Evolutionary conservation across 1,140 invertebrate genomes (phyloP).

Genomic region (Condylostylus longicornis): DNA sequence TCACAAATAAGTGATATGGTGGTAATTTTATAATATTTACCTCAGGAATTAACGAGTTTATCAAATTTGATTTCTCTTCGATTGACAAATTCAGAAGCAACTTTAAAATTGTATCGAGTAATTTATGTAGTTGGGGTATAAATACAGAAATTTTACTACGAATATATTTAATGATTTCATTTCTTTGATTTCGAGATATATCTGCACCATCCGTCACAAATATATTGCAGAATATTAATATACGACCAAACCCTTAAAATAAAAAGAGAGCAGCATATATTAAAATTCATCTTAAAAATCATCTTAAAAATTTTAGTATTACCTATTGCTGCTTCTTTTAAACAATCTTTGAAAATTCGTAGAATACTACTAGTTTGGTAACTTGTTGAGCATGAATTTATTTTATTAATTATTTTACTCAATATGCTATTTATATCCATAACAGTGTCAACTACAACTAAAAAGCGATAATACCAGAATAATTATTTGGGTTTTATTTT

Average conservation of each 20-base stretch:
- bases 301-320: slow-evolving; percentile 3
- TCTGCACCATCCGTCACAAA: slow-evolving; percentile 41
- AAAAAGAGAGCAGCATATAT: background rate
- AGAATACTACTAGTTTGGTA: slow-evolving; percentile 41
- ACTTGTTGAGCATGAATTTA: slow-evolving; percentile 29
- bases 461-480: background rate
- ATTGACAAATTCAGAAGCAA: slow-evolving; percentile 40
- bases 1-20: background rate
- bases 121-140: slow-evolving; percentile 41
- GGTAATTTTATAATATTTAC: slow-evolving; percentile 25
- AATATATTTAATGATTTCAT: slow-evolving; percentile 49
- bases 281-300: background rate
- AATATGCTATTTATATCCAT: slow-evolving; percentile 44
- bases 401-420: slow-evolving; percentile 41
- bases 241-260: slow-evolving; percentile 34
- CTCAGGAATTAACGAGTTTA: slow-evolving; percentile 47
- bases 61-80: slow-evolving; percentile 42
- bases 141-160: slow-evolving; percentile 48
- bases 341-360: slow-evolving; percentile 42
- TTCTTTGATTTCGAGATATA: slow-evolving; percentile 40
- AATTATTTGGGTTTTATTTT: background rate
- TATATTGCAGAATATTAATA: slow-evolving; percentile 44
- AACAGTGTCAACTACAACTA: slow-evolving; percentile 45
- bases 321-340: slow-evolving; percentile 43
- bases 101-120: slow-evolving; percentile 41